phyloP scores from a whole-genome alignment of 2,797 vertebrate species.

The Acridotheres tristis region DNA sequence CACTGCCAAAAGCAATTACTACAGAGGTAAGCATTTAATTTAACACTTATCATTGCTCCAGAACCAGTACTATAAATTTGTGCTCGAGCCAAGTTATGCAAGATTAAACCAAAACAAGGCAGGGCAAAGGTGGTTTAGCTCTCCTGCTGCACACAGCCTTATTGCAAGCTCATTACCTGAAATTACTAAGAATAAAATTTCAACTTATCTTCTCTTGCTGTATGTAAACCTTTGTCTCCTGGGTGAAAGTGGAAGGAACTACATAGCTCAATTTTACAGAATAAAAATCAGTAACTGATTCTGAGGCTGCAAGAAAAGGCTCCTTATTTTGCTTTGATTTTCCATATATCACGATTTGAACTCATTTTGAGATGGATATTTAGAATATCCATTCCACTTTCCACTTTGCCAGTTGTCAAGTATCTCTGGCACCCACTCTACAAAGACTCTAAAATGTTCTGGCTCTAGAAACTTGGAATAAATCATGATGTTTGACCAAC shows the following conservation, averaged over 20 bases:
- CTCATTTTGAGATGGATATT: neutral
- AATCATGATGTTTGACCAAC: neutral
- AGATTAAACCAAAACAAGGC: slow-evolving; percentile 11
- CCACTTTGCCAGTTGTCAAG: neutral
- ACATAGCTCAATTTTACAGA: neutral
- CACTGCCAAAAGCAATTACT: neutral
- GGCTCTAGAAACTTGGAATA: neutral
- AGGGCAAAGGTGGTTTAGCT: neutral
- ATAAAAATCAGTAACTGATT: neutral
- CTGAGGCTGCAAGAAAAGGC: neutral
- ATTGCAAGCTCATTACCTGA: neutral
- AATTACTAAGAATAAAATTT: slow-evolving; percentile 9
- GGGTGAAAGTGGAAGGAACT: neutral
- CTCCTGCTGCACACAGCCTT: neutral
- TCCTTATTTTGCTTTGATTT: neutral
- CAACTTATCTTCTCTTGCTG: neutral
- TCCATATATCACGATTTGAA: neutral
- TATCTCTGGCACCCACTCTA: neutral
- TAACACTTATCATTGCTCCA: neutral
- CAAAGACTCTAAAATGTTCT: neutral
- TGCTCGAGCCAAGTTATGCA: neutral
- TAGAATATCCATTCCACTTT: neutral
- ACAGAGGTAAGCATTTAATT: neutral
- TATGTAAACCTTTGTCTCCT: neutral
- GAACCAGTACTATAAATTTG: neutral